These are phyloP conservation scores for Arctocebus calabarensis DNA, from an alignment of 2,797 vertebrate genomes.

Conservation along the genomic window DNA sequence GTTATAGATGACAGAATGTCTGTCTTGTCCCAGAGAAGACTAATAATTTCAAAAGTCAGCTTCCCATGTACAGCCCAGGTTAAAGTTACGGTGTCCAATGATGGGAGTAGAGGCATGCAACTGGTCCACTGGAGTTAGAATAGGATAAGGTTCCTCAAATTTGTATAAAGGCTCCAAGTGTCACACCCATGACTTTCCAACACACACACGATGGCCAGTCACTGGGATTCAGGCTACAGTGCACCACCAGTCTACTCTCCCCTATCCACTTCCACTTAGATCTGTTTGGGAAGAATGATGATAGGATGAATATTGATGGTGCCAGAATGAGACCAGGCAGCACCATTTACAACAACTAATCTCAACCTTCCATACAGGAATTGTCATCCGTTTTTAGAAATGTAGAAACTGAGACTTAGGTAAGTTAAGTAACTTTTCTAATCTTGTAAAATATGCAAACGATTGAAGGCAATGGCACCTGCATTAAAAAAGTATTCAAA, in stretches of 20 bases:
- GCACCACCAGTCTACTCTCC: too few relatives aligned
- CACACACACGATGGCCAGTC: accelerated
- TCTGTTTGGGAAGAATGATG: not conserved
- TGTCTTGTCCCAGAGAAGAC: not conserved
- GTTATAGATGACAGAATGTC: not conserved
- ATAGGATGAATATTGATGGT: not conserved
- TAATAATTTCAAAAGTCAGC: not conserved
- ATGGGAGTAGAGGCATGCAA: not conserved
- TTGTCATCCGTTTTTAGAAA: not conserved
- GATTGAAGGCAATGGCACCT: accelerated
- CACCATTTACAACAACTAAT: not conserved
- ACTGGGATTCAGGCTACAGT: accelerated
- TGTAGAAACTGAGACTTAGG: not conserved
- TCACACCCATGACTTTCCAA: too few relatives aligned
- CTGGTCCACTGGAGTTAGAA: not conserved
- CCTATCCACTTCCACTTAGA: not conserved
- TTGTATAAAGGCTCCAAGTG: not conserved
- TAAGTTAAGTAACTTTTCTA: not conserved
- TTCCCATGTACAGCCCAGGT: not conserved
- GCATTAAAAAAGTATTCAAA: not conserved
- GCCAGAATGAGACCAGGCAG: not conserved
- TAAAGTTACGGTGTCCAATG: not conserved
- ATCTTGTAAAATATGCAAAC: not conserved
- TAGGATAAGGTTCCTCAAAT: not conserved
- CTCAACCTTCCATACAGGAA: not conserved